These are phyloP conservation scores for Lutjanus campechanus DNA, from an alignment of 2,797 vertebrate species.

Conservation along the genomic window DNA sequence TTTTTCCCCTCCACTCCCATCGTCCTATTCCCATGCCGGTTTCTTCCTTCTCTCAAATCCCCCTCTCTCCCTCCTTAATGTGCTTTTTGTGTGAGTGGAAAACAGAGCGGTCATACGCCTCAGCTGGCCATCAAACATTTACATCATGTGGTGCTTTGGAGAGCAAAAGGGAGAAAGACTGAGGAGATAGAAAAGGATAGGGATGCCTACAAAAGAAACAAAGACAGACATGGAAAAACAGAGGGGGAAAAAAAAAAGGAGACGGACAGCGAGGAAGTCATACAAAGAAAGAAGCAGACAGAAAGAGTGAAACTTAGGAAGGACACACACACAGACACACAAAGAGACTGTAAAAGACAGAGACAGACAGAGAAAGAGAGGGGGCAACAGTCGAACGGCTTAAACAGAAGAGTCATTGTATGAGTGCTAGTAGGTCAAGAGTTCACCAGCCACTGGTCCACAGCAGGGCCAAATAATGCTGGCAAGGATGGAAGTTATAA, in stretches of 20 bases:
- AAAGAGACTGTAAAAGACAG: conserved; percentile 46
- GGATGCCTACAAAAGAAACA: conserved; percentile 40
- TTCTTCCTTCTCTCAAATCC: conserved; percentile 26
- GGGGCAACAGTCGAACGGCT: conserved; percentile 33
- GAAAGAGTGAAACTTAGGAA: conserved; percentile 32
- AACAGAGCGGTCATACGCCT: conserved; percentile 53
- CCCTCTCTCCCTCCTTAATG: conserved; percentile 47
- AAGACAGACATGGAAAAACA: conserved; percentile 30
- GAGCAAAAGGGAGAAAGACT: conserved; percentile 37
- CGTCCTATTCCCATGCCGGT: conserved; percentile 27
- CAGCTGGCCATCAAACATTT: conserved; percentile 77
- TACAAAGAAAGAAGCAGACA: conserved; percentile 40
- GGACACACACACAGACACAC: conserved; percentile 36
- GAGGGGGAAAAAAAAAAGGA: conserved; percentile 8
- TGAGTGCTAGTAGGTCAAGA: conserved; percentile 66
- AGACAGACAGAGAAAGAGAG: conserved; percentile 48
- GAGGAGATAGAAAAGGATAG: conserved; percentile 19
- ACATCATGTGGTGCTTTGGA: conserved; percentile 59
- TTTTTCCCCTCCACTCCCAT: not conserved
- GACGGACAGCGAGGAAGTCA: conserved; percentile 31
- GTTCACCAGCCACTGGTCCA: conserved; percentile 62
- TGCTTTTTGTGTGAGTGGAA: conserved; percentile 66
- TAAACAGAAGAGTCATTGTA: conserved; percentile 74
- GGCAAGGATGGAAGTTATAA: conserved; percentile 16
- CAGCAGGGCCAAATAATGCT: conserved; percentile 28